Base-by-base conservation (phyloP, 1,140 invertebrate species). In the Brachionus koreanus region DNA sequence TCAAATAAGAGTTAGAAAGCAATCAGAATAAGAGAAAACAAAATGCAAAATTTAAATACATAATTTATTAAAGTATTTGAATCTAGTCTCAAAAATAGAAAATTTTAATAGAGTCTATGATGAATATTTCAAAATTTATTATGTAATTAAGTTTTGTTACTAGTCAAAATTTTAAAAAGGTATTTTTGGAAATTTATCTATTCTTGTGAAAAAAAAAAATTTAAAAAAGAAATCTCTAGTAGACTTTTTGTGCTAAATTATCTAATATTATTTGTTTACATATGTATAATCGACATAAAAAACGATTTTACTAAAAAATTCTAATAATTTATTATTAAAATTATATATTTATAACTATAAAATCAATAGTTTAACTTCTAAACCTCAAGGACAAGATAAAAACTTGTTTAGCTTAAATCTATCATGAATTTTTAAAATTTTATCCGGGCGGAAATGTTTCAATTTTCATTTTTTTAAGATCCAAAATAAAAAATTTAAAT, bases 1-100 rank as follows among this genome's bases (percentile, higher is more conserved):
- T 65, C 23, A 69, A 69, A 19, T 19, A 69, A 33, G 35, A 69
- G 25, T 37, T 37, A 69, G 16, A 69, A 69, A 69, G 33, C n/a
- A 69, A 69, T 37, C 49, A 57, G 49, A 57, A 57, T 57, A 7
- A 57, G 49, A 57, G 49, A 69, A 69, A 69, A 69, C 16, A 37
- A 37, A 69, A 69, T 69, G 65, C 65, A 69, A 69, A 69, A 69
- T 69, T 69, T 69, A 19, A 69, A 69, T 37, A 69, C 65, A 69
- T 69, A 69, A 69, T 69, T 69, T 69, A 69, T 69, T 69, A 57
- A 57, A 57, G 49, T 57, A 57, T 69, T 69, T 37, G 65, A 69
- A 69, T 69, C 65, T 69, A 69, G 65, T 69, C 37, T 39, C 16
- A 37, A 37, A 37, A 69, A 19, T n/a, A 69, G 35, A 69, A 37